Conservation (phyloP, 2,797 vertebrate species). For the Acipenser ruthenus region DNA sequence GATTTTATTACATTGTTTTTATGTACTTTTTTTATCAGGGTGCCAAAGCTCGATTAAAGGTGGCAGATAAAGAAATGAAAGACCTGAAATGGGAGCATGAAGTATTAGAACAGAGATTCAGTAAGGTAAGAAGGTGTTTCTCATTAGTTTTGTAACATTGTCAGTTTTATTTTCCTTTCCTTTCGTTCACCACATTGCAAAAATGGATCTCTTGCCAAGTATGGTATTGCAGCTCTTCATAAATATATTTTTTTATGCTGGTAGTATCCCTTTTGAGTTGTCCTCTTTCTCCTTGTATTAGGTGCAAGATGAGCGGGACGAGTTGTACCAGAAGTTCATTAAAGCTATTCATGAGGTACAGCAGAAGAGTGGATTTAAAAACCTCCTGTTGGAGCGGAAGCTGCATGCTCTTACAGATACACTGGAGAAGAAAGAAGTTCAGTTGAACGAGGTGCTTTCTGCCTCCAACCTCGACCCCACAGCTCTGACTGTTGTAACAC, state of each 20-base stretch:
- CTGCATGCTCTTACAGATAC: conserved; percentile 44
- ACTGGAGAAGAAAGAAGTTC: conserved; percentile 71
- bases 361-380: conserved; percentile 67
- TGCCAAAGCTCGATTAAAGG: conserved; percentile 59
- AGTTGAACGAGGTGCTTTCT: conserved; percentile 63
- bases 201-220: too few species aligned
- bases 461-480: conserved; percentile 65
- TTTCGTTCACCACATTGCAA: too few species aligned
- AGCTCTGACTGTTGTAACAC: conserved; percentile 50
- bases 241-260: too few species aligned
- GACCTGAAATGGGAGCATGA: conserved; percentile 72
- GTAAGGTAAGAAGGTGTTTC: conserved; percentile 51
- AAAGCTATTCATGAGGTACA: conserved; percentile 65
- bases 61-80: conserved; percentile 61
- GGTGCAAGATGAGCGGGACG: conserved; percentile 74
- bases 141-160: too few species aligned
- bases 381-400: conserved; percentile 66
- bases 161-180: too few species aligned
- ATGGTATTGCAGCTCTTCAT: too few species aligned
- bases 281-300: conserved; percentile 27
- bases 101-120: conserved; percentile 68
- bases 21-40: conserved; percentile 43
- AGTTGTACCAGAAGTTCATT: conserved; percentile 64
- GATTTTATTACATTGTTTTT: too few species aligned
- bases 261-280: not conserved